Evolutionary conservation across 2,888 invertebrate species (phyloP).

Genomic region (Uloborus plumipes): DNA sequence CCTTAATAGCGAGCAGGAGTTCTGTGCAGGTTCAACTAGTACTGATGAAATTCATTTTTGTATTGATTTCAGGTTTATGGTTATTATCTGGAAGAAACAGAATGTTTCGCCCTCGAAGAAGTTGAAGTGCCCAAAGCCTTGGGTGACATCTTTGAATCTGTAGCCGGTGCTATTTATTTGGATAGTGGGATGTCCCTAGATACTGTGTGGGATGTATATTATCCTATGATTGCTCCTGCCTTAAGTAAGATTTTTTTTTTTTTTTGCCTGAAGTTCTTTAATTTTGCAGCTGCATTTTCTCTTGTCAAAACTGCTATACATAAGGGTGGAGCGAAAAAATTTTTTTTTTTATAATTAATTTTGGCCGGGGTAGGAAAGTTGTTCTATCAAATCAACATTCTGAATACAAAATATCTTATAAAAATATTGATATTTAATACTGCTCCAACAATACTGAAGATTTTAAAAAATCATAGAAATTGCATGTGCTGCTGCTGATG

Average conservation of each 20-base stretch:
- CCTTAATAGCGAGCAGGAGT: no score
- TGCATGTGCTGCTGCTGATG: no score
- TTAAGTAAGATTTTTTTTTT: conserved; percentile 37
- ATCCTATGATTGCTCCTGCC: conserved; percentile 61
- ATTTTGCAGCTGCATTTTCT: background rate
- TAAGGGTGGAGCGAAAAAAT: no score
- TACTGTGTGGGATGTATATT: conserved; percentile 81
- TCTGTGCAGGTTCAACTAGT: no score
- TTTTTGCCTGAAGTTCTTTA: background rate
- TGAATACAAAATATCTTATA: no score
- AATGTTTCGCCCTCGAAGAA: conserved; percentile 69
- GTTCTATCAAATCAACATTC: no score
- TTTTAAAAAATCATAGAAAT: no score
- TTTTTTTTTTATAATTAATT: no score
- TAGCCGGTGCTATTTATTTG: conserved; percentile 90
- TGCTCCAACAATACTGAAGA: no score
- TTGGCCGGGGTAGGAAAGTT: no score
- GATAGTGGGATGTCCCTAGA: conserved; percentile 83
- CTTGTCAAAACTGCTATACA: no score
- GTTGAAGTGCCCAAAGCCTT: conserved; percentile 92
- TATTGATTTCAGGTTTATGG: conserved; percentile 26
- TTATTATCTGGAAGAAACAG: conserved; percentile 58
- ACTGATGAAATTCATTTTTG: background rate
- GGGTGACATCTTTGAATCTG: conserved; percentile 93
- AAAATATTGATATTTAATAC: no score